Conservation (phyloP, 2,113 vertebrate species). For the Hemiscyllium ocellatum region DNA sequence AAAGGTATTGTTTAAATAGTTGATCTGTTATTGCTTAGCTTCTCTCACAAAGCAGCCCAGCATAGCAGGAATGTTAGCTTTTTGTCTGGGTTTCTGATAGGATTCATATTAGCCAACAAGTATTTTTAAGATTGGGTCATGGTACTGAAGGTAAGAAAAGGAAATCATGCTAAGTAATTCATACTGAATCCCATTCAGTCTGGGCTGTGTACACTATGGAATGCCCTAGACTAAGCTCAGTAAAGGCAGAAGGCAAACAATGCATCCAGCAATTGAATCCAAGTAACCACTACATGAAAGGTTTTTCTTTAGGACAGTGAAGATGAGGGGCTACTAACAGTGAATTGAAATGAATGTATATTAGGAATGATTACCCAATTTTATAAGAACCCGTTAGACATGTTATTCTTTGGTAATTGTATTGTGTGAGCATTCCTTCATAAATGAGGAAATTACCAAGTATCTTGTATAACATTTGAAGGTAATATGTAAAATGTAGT, state of each 20-base stretch:
- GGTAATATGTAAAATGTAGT: neutral
- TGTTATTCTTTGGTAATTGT: neutral
- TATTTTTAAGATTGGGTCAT: neutral
- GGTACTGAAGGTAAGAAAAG: neutral
- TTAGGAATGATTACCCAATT: neutral
- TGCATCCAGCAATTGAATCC: neutral
- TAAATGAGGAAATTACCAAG: neutral
- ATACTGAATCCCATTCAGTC: neutral
- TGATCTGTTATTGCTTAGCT: neutral
- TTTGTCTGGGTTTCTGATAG: neutral
- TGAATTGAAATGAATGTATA: neutral
- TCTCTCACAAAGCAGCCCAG: neutral
- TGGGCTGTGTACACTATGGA: neutral
- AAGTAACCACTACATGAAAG: neutral
- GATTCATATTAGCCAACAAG: neutral
- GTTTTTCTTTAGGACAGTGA: neutral
- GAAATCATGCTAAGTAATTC: neutral
- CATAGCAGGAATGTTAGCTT: neutral
- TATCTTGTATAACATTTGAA: neutral
- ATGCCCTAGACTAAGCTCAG: neutral
- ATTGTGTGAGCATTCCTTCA: slow-evolving; percentile 31
- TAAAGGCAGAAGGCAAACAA: neutral
- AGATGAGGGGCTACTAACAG: neutral
- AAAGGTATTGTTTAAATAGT: neutral
- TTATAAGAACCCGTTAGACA: neutral